Conservation (phyloP, 2,888 invertebrate genomes). For the Apamea epomidion region DNA sequence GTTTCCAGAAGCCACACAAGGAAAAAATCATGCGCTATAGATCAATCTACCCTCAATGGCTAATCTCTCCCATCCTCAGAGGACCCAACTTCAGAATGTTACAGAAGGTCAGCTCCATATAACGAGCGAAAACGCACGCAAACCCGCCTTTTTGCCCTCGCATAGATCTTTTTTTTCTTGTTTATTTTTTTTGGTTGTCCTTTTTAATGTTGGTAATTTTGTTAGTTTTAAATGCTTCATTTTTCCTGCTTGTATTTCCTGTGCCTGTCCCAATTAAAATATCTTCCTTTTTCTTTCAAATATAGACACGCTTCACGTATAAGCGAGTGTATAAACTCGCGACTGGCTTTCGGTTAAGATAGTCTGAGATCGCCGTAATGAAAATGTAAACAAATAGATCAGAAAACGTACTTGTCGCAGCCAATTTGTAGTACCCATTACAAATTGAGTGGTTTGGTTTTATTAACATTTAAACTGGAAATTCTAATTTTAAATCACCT, state of each 20-base stretch:
- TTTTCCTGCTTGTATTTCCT: neutral
- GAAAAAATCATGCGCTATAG: slow-evolving; percentile 37
- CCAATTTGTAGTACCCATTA: neutral
- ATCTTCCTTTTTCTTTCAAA: neutral
- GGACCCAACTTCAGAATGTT: neutral
- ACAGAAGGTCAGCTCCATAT: slow-evolving; percentile 6
- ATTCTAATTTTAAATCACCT: neutral
- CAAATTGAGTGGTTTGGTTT: neutral
- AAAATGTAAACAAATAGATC: neutral
- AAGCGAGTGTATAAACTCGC: neutral
- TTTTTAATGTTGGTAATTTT: neutral
- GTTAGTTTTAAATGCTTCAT: neutral
- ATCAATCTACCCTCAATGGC: slow-evolving; percentile 50
- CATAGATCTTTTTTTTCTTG: neutral
- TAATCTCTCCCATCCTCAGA: slow-evolving; percentile 28
- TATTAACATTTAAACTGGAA: neutral
- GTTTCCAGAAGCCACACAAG: slow-evolving; percentile 16
- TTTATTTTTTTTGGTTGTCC: no score
- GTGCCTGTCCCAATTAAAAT: neutral
- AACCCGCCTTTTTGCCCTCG: neutral
- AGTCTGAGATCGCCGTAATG: neutral
- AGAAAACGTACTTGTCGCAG: neutral
- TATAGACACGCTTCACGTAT: neutral
- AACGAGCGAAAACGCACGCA: neutral
- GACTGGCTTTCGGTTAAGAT: neutral